These are phyloP conservation scores for Porites lobata DNA, from an alignment of 92 coral and sea anemone genomes.

Conservation along the genomic window DNA sequence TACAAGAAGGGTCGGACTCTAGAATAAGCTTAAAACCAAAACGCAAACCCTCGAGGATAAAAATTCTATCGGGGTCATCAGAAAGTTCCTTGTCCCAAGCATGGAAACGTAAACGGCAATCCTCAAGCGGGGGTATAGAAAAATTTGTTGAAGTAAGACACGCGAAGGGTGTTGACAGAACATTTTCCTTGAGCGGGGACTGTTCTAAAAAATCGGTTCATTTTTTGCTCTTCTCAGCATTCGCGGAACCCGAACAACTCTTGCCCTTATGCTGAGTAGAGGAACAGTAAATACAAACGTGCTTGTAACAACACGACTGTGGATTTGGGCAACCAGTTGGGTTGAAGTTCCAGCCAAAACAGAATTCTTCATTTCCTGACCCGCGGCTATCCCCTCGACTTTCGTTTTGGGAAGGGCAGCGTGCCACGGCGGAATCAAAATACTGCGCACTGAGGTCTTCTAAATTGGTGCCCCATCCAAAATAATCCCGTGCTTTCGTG, in stretches of 20 bases:
- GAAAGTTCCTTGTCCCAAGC: slow-evolving; percentile 23
- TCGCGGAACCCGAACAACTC: no score
- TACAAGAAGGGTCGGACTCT: slow-evolving; percentile 18
- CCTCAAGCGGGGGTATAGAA: slow-evolving; percentile 25
- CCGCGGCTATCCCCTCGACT: not conserved
- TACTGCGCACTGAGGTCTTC: no score
- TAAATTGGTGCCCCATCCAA: not conserved
- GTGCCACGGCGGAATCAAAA: not conserved
- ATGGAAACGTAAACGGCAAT: slow-evolving; percentile 17
- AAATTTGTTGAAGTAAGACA: not conserved
- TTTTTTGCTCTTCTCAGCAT: no score
- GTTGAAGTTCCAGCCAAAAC: no score
- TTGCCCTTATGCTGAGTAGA: no score
- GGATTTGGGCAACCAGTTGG: no score
- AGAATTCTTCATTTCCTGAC: not conserved
- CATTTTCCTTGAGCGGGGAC: no score
- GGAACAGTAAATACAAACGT: no score
- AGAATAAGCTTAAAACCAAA: slow-evolving; percentile 10
- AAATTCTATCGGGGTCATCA: not conserved
- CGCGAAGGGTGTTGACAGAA: no score
- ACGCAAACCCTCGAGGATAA: slow-evolving; percentile 11
- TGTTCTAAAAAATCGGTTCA: no score
- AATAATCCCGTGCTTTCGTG: not conserved
- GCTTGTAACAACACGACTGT: no score
- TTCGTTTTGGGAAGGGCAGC: not conserved